Evolutionary conservation across 1,140 invertebrate species (phyloP).

Genomic region (Euborellia annulipes): DNA sequence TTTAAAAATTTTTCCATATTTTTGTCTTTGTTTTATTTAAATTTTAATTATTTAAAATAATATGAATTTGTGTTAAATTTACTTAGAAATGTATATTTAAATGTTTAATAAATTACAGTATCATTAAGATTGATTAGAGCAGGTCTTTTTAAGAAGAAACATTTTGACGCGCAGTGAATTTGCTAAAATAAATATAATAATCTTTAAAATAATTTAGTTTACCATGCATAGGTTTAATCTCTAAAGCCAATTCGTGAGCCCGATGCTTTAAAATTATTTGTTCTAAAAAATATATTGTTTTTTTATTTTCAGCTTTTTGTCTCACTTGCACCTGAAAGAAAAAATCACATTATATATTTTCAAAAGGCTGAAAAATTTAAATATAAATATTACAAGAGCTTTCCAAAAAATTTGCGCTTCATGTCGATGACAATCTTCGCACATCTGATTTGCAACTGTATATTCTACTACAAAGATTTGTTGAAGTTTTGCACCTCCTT

Average conservation of each 20-base stretch:
- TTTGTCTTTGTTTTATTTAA: too few relatives aligned
- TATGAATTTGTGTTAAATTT: too few relatives aligned
- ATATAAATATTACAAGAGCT: slow-evolving; percentile 45
- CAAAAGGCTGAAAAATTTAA: slow-evolving; percentile 2
- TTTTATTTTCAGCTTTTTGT: slow-evolving; percentile 84
- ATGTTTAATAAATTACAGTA: too few relatives aligned
- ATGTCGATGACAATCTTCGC: slow-evolving; percentile 87
- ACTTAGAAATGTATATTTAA: too few relatives aligned
- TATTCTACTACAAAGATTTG: slow-evolving; percentile 94
- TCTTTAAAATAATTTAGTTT: slow-evolving; percentile 15
- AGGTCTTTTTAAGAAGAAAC: too few relatives aligned
- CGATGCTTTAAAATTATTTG: slow-evolving; percentile 93
- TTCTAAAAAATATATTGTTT: slow-evolving; percentile 97
- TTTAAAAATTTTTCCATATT: too few relatives aligned
- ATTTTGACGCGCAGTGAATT: too few relatives aligned
- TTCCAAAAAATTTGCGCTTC: slow-evolving; percentile 98
- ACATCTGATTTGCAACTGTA: slow-evolving; percentile 84
- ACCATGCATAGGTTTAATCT: slow-evolving; percentile 88
- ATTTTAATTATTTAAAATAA: too few relatives aligned
- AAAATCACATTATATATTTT: neutral
- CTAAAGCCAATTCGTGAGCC: slow-evolving; percentile 79
- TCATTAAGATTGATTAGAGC: too few relatives aligned
- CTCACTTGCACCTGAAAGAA: slow-evolving; percentile 55
- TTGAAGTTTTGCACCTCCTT: slow-evolving; percentile 64
- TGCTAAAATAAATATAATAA: slow-evolving; percentile 3